Evolutionary conservation across 2,113 vertebrate genomes (phyloP), one percentile per base, ranked within the genome.

Genomic region (Prunella himalayana): DNA sequence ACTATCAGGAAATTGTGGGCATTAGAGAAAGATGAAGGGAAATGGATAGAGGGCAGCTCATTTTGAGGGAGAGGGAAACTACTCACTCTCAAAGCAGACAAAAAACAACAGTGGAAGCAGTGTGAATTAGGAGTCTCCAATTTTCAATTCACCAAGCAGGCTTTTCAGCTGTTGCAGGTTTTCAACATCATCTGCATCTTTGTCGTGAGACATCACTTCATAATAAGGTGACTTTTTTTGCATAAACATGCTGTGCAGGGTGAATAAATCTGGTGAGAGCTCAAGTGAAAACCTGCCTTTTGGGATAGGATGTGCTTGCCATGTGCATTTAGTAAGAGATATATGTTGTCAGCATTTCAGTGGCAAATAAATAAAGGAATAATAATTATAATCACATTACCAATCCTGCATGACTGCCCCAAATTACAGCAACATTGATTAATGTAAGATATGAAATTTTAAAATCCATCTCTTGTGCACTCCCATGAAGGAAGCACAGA

Each of bases 1-100:
- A 7, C 13, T 25, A 1, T 9, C 1, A 2, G 13, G 9, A 7
- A 7, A 57, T 5, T 2, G 7, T 13, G 30, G 19, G 7, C 35
- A 6, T 35, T 41, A 41, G 8, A 19, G 15, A 42, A 65, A 56
- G 8, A 19, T 5, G 5, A 8, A 25, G 2, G 1, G 4, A 56
- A 60, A 59, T 7, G 14, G 9, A 22, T 9, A 27, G 44, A 41
- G 13, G 75, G 7, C 11, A 42, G 18, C 4, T 61, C 11, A 39
- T 83, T 86, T 33, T 25, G 47, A 53, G 15, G 19, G 23, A 77
- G 30, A 82, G 15, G 15, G 15, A 70, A 70, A 45, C 8, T 21
- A 21, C 4, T 65, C 6, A 35, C 11, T 66, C 37, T 41, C 23
- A 54, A 89, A 79, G 13, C 15, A 65, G 22, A 24, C 5, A 7